These are phyloP conservation scores for Sacculina carcini DNA, from an alignment of 2,888 invertebrate species.

Conservation along the genomic window DNA sequence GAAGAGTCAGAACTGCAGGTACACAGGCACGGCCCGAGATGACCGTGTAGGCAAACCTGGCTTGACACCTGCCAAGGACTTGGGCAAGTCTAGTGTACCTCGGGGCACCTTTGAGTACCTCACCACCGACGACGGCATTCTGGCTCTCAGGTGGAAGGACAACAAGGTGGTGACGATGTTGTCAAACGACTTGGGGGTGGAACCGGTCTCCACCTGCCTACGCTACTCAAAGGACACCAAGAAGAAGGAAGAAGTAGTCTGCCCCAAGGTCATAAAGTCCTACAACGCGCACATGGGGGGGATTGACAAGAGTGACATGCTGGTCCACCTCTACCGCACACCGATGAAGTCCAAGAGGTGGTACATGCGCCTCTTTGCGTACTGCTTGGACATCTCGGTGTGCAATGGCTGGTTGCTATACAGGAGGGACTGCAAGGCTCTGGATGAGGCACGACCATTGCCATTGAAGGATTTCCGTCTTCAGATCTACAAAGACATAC, in stretches of 20 bases:
- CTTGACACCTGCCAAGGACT: conserved; percentile 3
- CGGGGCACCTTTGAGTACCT: conserved; percentile 6
- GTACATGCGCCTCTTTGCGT: conserved; percentile 7
- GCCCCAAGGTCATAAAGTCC: conserved; percentile 3
- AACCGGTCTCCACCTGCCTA: too few species aligned
- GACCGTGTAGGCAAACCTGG: conserved; percentile 2
- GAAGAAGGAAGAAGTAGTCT: too few species aligned
- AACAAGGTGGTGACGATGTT: conserved; percentile 8
- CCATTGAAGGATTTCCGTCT: conserved; percentile 6
- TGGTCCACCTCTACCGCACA: conserved; percentile 7
- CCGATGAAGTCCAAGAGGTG: conserved; percentile 5
- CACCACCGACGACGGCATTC: conserved; percentile 5
- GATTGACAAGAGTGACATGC: conserved; percentile 8
- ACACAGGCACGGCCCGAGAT: conserved; percentile 6
- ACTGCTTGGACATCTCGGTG: conserved; percentile 2
- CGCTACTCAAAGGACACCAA: too few species aligned
- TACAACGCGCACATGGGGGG: conserved; percentile 7
- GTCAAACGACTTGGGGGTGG: conserved; percentile 5
- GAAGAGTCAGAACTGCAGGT: not conserved
- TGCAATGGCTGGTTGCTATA: too few species aligned
- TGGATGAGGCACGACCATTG: too few species aligned
- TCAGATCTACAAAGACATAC: not conserved
- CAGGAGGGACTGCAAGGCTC: not conserved
- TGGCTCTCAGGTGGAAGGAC: conserved; percentile 7
- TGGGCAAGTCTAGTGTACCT: not conserved